Evolutionary conservation across 2,113 vertebrate genomes (phyloP).

Genomic region (Phocoena phocoena): DNA sequence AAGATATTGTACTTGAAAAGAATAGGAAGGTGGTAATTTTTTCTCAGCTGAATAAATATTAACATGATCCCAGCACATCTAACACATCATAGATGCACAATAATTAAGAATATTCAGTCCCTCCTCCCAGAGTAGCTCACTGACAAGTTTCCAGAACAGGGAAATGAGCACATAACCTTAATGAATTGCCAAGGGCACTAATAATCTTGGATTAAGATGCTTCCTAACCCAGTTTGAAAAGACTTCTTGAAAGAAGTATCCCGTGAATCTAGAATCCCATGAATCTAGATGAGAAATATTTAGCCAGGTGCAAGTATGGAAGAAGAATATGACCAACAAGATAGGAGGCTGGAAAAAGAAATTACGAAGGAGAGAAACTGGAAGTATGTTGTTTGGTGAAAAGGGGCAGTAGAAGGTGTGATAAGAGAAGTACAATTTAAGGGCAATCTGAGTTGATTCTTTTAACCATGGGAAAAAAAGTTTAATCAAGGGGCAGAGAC

Average conservation of each 20-base stretch:
- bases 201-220: not conserved
- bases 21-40: not conserved
- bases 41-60: not conserved
- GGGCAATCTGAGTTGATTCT: not conserved
- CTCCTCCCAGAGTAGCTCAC: not conserved
- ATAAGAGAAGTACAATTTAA: not conserved
- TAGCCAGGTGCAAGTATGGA: not conserved
- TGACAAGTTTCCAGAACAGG: not conserved
- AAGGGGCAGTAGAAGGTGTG: not conserved
- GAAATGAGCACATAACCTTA: not conserved
- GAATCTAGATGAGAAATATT: not conserved
- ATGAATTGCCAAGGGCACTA: not conserved
- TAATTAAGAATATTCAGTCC: not conserved
- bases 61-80: fast-evolving
- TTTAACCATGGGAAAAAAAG: not conserved
- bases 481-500: not conserved
- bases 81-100: not conserved
- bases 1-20: not conserved
- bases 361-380: not conserved
- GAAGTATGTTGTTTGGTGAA: not conserved
- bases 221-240: not conserved
- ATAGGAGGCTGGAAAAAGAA: not conserved
- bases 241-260: not conserved
- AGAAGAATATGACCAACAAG: not conserved
- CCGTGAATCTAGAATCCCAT: not conserved